Conservation (phyloP, 1,140 invertebrate species). For the Zaprionus davidi region DNA sequence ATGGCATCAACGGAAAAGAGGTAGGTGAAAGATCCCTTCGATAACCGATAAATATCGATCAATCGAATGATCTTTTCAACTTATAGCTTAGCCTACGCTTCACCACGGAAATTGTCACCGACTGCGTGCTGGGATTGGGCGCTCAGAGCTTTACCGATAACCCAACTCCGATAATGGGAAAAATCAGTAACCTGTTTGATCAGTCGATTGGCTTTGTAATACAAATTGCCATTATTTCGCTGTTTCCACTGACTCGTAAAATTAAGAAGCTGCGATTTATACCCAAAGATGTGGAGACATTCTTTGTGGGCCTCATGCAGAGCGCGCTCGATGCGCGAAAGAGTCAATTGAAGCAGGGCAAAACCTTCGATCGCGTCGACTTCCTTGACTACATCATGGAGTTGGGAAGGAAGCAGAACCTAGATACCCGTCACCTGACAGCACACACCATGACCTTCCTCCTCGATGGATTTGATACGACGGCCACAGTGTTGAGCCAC, state of each 20-base stretch:
- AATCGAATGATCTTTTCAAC: background rate
- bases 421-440: constrained; percentile 47
- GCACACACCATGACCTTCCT: constrained; percentile 69
- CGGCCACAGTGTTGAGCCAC: constrained; percentile 57
- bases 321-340: constrained; percentile 66
- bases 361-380: constrained; percentile 69
- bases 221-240: constrained; percentile 23
- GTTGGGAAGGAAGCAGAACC: constrained; percentile 68
- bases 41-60: background rate
- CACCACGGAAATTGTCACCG: constrained; percentile 85
- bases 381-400: constrained; percentile 82
- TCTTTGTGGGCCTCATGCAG: constrained; percentile 73
- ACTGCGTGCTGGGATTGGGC: constrained; percentile 84
- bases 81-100: constrained; percentile 76
- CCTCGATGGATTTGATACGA: constrained; percentile 78
- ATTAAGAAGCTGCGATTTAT: constrained; percentile 49
- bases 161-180: constrained; percentile 55
- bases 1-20: constrained; percentile 60
- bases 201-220: constrained; percentile 32
- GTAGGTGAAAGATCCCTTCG: constrained; percentile 36
- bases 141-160: constrained; percentile 74
- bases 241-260: constrained; percentile 51
- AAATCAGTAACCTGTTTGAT: constrained; percentile 50
- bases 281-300: constrained; percentile 50
- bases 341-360: constrained; percentile 25